Base-by-base conservation (phyloP, 2,888 invertebrate species). In the Galerucella nymphaeae region DNA sequence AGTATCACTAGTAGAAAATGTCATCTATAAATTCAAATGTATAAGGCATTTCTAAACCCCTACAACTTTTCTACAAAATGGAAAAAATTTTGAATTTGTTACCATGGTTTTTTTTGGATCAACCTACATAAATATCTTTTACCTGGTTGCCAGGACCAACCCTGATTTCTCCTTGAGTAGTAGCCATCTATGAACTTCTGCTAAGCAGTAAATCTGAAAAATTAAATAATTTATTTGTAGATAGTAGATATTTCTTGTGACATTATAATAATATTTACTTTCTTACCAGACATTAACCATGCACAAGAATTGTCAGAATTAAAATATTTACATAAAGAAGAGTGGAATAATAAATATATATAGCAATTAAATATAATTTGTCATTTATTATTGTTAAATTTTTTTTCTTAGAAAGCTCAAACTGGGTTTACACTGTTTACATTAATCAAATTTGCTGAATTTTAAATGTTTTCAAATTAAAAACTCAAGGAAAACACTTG, bases 101-200 rank as follows among this genome's bases (percentile, higher is more conserved):
- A 89, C 89, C 89, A 88, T 89, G 86, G 87, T 75, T 76, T 77
- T 78, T n/a, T 77, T 75, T 76, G 75, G 79, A 87, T 76, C 80
- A 78, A 90, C 90, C 89, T 89, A 90, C 90, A 89, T 90, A 90
- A 88, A 90, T 89, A 87, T 90, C 90, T 88, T 89, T 90, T 89
- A 92, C 92, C 91, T 92, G 92, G 90, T 91, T 92, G 87, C 91
- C 91, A 87, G 92, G 90, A 89, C 92, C 92, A 90, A 92, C 91
- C 90, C 92, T 90, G 88, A 92, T 92, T 89, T 92, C 92, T 88
- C 92, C 92, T 89, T 92, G 92, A 88, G 92, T 91, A 86, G 91
- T 91, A 87, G 92, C 91, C 81, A 80, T 80, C 50, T 72, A 66
- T 95, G 94, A 38, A 59, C 45, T 8, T 58, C 57, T 50, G 70